These are phyloP conservation scores for Xylocampa areola DNA, from an alignment of 2,888 invertebrate species.

Conservation along the genomic window DNA sequence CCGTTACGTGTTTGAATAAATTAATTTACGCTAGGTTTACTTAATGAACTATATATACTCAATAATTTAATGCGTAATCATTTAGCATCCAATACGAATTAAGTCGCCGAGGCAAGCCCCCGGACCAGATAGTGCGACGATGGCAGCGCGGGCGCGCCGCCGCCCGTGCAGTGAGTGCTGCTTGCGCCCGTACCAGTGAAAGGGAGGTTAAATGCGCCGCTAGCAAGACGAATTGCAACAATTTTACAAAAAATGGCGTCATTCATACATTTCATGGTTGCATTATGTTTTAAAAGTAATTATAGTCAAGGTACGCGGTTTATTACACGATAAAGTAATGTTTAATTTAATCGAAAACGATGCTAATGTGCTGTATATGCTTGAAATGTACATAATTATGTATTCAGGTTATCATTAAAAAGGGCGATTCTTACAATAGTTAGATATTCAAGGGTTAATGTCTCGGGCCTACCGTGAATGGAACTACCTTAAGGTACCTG, in stretches of 20 bases:
- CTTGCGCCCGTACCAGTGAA: constrained; percentile 75
- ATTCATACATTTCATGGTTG: constrained; percentile 84
- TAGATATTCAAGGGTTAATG: constrained; percentile 31
- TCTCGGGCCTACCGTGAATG: too few relatives aligned
- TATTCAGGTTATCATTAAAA: constrained; percentile 30
- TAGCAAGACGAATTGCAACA: constrained; percentile 84
- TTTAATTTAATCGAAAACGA: constrained; percentile 42
- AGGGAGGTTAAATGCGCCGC: constrained; percentile 85
- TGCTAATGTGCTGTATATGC: constrained; percentile 11
- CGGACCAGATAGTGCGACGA: constrained; percentile 78
- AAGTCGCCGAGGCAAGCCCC: constrained; percentile 44
- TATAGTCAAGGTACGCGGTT: constrained; percentile 63
- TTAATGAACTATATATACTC: too few relatives aligned
- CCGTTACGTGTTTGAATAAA: too few relatives aligned
- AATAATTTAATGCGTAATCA: too few relatives aligned
- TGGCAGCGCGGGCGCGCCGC: constrained; percentile 55
- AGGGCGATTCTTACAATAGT: constrained; percentile 10
- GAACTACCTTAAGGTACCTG: too few relatives aligned
- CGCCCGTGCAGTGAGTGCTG: too few relatives aligned
- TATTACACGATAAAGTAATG: constrained; percentile 46
- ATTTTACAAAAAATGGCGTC: constrained; percentile 88
- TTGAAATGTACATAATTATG: constrained; percentile 2
- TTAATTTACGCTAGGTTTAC: too few relatives aligned
- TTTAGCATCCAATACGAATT: too few relatives aligned
- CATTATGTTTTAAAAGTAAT: constrained; percentile 78